These are phyloP conservation scores for Xiphophorus birchmanni DNA, from an alignment of 2,797 vertebrate species.

Conservation along the genomic window DNA sequence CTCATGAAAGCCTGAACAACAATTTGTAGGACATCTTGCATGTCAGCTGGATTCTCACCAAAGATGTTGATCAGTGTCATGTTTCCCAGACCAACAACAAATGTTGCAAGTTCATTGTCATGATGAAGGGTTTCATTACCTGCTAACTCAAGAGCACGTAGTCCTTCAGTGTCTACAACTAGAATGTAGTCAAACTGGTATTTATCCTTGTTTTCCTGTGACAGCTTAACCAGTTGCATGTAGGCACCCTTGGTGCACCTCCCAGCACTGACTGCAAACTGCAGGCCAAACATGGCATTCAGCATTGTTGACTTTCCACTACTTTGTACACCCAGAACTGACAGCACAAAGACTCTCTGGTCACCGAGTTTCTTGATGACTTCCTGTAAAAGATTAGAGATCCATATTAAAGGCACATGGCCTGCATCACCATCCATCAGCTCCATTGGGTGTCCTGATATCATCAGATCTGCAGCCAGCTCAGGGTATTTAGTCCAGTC, in stretches of 20 bases:
- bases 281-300: constrained; percentile 84
- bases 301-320: constrained; percentile 84
- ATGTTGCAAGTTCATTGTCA: constrained; percentile 83
- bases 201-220: constrained; percentile 57
- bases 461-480: constrained; percentile 76
- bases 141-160: constrained; percentile 68
- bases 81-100: constrained; percentile 53
- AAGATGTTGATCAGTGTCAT: constrained; percentile 82
- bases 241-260: constrained; percentile 82
- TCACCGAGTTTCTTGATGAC: constrained; percentile 75
- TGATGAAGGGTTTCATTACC: constrained; percentile 60
- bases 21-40: too few relatives aligned
- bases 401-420: constrained; percentile 80
- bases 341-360: constrained; percentile 80
- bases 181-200: constrained; percentile 51
- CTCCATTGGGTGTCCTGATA: constrained; percentile 77
- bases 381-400: constrained; percentile 74
- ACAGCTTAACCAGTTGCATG: constrained; percentile 80
- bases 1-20: too few relatives aligned
- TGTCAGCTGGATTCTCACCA: too few relatives aligned
- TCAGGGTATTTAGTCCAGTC: constrained; percentile 63
- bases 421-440: constrained; percentile 83
- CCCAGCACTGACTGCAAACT: constrained; percentile 80
- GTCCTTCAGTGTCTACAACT: constrained; percentile 82
- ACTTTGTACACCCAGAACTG: constrained; percentile 81